Conservation (phyloP, 2,113 vertebrate species). For the Sapayoa aenigma region DNA sequence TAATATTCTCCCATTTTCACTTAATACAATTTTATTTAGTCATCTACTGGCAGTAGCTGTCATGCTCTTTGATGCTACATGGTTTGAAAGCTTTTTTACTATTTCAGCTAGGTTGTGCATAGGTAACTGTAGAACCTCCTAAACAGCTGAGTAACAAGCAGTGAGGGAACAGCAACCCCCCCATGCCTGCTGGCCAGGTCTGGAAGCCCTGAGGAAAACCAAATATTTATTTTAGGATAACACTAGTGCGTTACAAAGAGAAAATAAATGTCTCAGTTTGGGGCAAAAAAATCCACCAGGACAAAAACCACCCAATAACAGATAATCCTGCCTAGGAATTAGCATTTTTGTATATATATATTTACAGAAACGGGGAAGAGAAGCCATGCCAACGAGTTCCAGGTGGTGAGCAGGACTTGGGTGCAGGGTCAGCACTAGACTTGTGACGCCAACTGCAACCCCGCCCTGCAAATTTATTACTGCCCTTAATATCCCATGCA, state of each 20-base stretch:
- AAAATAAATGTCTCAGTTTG: neutral
- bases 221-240: conserved; percentile 15
- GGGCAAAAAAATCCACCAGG: neutral
- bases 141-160: neutral
- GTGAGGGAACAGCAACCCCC: neutral
- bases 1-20: neutral
- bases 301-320: neutral
- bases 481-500: conserved; percentile 62
- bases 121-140: neutral
- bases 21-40: neutral
- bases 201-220: neutral
- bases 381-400: neutral
- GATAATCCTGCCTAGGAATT: neutral
- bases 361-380: neutral
- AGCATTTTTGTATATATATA: neutral
- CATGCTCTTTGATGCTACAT: neutral
- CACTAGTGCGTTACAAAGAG: neutral
- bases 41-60: neutral
- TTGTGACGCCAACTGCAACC: neutral
- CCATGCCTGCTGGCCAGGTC: rapidly evolving
- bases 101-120: neutral
- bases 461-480: conserved; percentile 35
- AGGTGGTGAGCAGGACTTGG: rapidly evolving
- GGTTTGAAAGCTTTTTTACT: neutral
- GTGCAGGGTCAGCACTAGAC: neutral